These are phyloP conservation scores for Mycteria americana DNA, from an alignment of 2,797 vertebrate species.

Conservation along the genomic window DNA sequence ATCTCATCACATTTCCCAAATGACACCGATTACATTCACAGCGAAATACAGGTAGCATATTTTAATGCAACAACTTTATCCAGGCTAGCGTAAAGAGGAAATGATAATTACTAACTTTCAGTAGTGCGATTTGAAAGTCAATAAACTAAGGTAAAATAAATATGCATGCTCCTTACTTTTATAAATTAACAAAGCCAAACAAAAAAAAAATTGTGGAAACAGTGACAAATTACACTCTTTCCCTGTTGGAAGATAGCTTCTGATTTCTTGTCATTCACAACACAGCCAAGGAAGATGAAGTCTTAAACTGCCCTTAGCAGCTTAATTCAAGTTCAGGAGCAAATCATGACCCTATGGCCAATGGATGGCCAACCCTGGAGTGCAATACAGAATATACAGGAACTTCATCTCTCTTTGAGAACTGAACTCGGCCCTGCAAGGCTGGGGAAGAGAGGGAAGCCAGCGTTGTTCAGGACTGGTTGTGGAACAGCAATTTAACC, in stretches of 20 bases:
- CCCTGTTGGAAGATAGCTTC: neutral
- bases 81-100: conserved; percentile 17
- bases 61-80: conserved; percentile 45
- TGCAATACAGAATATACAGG: neutral
- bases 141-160: conserved; percentile 46
- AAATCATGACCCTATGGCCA: neutral
- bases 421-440: neutral
- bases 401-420: neutral
- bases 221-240: neutral
- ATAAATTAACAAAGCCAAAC: conserved; percentile 17
- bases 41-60: conserved; percentile 51
- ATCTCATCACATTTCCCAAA: conserved; percentile 65
- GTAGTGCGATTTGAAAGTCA: conserved; percentile 33
- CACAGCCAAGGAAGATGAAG: neutral
- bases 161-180: neutral
- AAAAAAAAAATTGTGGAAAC: neutral
- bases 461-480: neutral
- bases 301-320: neutral
- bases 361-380: neutral
- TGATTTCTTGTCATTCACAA: neutral
- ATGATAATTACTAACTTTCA: conserved; percentile 53
- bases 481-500: neutral
- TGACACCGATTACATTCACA: conserved; percentile 58
- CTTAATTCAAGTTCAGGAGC: neutral
- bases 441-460: neutral